Percentiles rank a stretch among this genome's conserved stretches.
phyloP scores from a whole-genome alignment of 53 echinoderm and acorn worm species.

The Mesocentrotus franciscanus region DNA sequence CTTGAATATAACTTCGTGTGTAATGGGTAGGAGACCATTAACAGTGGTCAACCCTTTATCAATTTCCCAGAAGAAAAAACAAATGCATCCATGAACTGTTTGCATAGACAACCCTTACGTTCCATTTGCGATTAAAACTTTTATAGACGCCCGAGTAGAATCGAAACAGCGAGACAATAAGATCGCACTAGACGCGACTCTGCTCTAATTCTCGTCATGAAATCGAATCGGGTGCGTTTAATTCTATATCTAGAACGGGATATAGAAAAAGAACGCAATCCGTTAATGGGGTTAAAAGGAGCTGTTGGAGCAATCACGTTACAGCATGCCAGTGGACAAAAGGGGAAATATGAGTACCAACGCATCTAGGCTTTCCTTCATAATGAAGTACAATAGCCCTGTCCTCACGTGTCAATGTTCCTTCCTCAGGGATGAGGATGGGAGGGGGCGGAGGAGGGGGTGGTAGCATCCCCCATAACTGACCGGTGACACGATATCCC shows the following conservation, averaged over 20 bases:
- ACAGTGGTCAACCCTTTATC: background rate
- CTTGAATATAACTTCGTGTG: too few species aligned
- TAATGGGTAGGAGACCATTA: background rate
- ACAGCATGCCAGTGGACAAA: conserved; percentile 38
- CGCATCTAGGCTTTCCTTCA: conserved; percentile 11
- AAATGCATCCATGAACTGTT: background rate
- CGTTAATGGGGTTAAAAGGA: conserved; percentile 21
- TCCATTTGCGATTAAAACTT: background rate
- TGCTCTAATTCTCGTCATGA: conserved; percentile 15
- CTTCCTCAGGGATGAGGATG: background rate
- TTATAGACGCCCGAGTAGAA: background rate
- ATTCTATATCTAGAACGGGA: conserved; percentile 12
- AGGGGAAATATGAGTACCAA: conserved; percentile 5
- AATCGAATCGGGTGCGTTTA: background rate
- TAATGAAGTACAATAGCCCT: conserved; percentile 19
- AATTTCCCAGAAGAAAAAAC: background rate
- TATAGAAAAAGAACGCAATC: background rate
- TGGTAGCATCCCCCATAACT: background rate
- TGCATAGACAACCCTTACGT: background rate
- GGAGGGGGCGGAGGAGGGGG: background rate
- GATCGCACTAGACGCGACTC: background rate
- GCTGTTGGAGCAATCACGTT: conserved; percentile 8
- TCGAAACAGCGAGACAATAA: background rate
- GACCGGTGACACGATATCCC: background rate
- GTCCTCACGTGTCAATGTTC: background rate